A percentile compares a stretch with the other conserved stretches of the same genome.
These are phyloP conservation scores for Todus mexicanus DNA, from an alignment of 2,797 vertebrate species.

Conservation along the genomic window DNA sequence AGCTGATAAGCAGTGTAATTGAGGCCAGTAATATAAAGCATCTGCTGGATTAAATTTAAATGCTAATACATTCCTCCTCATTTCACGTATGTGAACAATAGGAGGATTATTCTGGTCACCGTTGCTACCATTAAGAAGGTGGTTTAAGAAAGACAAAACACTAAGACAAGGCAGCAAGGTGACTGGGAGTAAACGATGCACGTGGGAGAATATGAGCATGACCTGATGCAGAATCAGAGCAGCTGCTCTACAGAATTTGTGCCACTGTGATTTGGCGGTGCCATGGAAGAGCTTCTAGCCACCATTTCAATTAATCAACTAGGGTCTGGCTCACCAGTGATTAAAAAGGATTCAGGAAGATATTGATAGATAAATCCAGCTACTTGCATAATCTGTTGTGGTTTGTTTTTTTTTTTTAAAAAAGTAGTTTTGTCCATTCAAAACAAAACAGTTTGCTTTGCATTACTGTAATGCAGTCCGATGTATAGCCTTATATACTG, in stretches of 20 bases:
- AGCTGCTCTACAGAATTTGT: not conserved
- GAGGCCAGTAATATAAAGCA: not conserved
- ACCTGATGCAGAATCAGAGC: not conserved
- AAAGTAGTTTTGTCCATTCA: not conserved
- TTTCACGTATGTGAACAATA: not conserved
- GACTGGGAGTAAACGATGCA: not conserved
- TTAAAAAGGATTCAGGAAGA: not conserved
- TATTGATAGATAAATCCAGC: not conserved
- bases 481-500: fast-evolving
- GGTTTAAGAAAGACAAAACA: not conserved
- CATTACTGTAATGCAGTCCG: not conserved
- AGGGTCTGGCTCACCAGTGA: not conserved
- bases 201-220: not conserved
- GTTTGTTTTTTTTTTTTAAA: no score
- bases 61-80: not conserved
- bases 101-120: not conserved
- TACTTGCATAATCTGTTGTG: not conserved
- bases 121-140: not conserved
- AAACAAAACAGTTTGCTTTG: not conserved
- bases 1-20: not conserved
- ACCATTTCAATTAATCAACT: not conserved
- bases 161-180: not conserved
- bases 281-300: not conserved
- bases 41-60: not conserved
- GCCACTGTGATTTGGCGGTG: not conserved